Evolutionary conservation across 2,797 vertebrate genomes (phyloP).

Genomic region (Mormyrus hasselquistii): DNA sequence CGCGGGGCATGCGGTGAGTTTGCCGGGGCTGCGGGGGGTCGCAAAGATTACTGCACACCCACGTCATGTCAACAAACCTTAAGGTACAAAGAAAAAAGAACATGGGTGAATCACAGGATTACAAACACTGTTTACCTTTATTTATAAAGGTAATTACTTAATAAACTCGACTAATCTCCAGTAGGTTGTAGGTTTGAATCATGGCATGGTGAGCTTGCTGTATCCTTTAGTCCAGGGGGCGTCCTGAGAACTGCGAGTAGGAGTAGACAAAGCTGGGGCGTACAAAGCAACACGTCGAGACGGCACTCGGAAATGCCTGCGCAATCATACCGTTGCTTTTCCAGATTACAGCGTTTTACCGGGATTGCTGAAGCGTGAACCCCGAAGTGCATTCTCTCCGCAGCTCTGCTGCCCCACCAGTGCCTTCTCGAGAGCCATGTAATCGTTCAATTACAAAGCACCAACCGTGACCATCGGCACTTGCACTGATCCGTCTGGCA

Average conservation of each 20-base stretch:
- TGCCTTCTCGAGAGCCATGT: neutral
- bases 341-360: neutral
- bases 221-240: neutral
- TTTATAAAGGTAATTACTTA: neutral
- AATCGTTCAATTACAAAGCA: neutral
- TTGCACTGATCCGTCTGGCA: neutral
- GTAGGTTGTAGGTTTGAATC: neutral
- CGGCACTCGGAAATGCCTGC: neutral
- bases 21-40: slow-evolving; percentile 53
- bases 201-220: neutral
- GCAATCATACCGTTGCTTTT: neutral
- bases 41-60: neutral
- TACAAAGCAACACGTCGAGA: neutral
- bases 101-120: neutral
- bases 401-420: neutral
- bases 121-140: neutral
- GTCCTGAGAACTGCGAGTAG: neutral
- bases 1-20: slow-evolving; percentile 69
- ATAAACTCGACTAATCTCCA: neutral
- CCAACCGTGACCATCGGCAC: neutral
- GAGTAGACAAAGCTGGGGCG: neutral
- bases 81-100: neutral
- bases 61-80: neutral
- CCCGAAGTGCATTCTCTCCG: neutral
- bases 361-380: neutral